Evolutionary conservation across 2,888 invertebrate species (phyloP), one percentile per base, ranked within the genome.

Genomic region (Caradrina kadenii): DNA sequence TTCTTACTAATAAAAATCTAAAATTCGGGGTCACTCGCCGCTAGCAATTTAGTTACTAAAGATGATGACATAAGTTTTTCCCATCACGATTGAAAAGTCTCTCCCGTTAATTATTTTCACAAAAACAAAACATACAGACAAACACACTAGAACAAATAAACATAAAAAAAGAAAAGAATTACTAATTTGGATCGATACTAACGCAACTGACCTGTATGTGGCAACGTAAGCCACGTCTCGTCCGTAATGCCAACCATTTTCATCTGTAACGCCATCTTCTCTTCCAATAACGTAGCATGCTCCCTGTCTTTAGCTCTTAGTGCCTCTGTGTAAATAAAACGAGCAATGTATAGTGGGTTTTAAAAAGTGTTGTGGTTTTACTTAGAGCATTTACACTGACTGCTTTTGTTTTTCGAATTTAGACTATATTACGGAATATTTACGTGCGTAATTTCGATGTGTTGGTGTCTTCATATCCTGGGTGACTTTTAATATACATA

Each of bases 221-320:
- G 92, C 50, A 95, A 76, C 15, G 92, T 89, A 0, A 84, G 78
- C 83, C 93, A 91, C 2, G 91, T 86, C n/a, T 94, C 94, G 13
- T 94, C 94, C 0, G 97, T 97, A n/a, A 97, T 97, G 2, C 97
- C 97, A 58, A 97, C 96, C 87, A 98, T 96, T 86, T 97, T 97
- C 91, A 98, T 96, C 87, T 99, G 98, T 55, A 99, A 91, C 59
- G 97, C 96, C 96, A 98, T 98, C 91, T 99, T 99, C 87, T 99
- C 98, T 90, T 99, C 99, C 59, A 99, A 96, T 56, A 98, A 94
- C 26, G 97, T 94, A 17, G 98, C 98, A 87, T 99, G 98, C 87
- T 98, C 98, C 50, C 97, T 96, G 91, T 99, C 99, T 90, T 99
- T 99, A 83, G 98, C 97, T 64, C 98, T 97, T 89, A 99, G 96